phyloP scores from a whole-genome alignment of 2,797 vertebrate genomes.

The Gymnodraco acuticeps region DNA sequence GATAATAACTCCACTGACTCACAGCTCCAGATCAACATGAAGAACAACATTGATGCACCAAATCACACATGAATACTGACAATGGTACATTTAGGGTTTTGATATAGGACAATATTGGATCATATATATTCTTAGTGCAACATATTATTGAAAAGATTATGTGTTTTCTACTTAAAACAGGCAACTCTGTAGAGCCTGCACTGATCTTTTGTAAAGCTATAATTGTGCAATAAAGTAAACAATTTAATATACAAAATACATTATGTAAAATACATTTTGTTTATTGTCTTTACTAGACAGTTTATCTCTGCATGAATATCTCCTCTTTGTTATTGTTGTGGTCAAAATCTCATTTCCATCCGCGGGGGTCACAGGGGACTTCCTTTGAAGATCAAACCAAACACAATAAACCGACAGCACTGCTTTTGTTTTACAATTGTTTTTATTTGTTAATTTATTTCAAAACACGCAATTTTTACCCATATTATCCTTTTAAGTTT shows the following conservation, averaged over 20 bases:
- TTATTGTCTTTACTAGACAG: constrained; percentile 21
- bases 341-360: constrained; percentile 26
- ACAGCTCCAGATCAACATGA: constrained; percentile 5
- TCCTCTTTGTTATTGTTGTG: constrained; percentile 24
- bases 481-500: constrained; percentile 88
- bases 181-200: background rate
- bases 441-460: constrained; percentile 89
- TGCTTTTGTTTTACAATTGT: constrained; percentile 83
- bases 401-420: constrained; percentile 61
- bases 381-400: constrained; percentile 52
- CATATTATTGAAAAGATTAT: background rate
- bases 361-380: constrained; percentile 14
- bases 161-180: constrained; percentile 1
- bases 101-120: background rate
- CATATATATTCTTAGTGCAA: background rate
- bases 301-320: constrained; percentile 15
- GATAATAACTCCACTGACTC: constrained; percentile 6
- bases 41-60: background rate
- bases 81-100: background rate
- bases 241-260: constrained; percentile 31
- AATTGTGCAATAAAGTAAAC: constrained; percentile 43
- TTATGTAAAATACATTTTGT: constrained; percentile 16
- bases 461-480: constrained; percentile 89
- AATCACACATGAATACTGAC: constrained; percentile 1
- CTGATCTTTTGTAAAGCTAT: constrained; percentile 27